These are phyloP conservation scores for Chloroclysta siterata DNA, from an alignment of 2,888 invertebrate genomes.

Conservation along the genomic window DNA sequence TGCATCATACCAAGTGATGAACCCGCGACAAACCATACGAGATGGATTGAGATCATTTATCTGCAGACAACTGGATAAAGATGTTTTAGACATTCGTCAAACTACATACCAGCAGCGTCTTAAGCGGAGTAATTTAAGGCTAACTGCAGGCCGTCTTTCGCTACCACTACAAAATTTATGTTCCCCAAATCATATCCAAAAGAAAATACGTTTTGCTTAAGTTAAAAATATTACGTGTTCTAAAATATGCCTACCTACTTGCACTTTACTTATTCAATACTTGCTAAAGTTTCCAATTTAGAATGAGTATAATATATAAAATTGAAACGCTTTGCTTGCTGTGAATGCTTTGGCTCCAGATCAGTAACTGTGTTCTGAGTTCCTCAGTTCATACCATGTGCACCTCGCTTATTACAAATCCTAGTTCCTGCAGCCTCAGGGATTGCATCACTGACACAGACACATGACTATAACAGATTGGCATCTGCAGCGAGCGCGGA, in stretches of 20 bases:
- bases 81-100: conserved; percentile 16
- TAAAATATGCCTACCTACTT: no score
- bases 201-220: no score
- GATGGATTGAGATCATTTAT: conserved; percentile 11
- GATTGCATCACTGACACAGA: conserved; percentile 72
- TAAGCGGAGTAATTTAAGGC: background rate
- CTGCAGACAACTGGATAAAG: conserved; percentile 4
- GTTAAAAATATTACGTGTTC: background rate
- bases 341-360: background rate
- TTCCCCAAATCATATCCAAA: no score
- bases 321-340: background rate
- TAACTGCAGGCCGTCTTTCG: background rate
- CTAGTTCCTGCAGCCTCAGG: conserved; percentile 37
- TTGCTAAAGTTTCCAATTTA: no score
- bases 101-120: conserved; percentile 2
- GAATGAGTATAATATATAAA: background rate
- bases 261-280: no score
- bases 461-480: conserved; percentile 69
- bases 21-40: background rate
- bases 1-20: background rate
- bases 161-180: no score
- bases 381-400: conserved; percentile 16
- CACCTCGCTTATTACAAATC: conserved; percentile 18
- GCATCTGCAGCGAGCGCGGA: conserved; percentile 60
- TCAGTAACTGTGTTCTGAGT: background rate